Base-by-base conservation (phyloP, 35 echinoderm and acorn worm species). In the Ophioderma brevispina region DNA sequence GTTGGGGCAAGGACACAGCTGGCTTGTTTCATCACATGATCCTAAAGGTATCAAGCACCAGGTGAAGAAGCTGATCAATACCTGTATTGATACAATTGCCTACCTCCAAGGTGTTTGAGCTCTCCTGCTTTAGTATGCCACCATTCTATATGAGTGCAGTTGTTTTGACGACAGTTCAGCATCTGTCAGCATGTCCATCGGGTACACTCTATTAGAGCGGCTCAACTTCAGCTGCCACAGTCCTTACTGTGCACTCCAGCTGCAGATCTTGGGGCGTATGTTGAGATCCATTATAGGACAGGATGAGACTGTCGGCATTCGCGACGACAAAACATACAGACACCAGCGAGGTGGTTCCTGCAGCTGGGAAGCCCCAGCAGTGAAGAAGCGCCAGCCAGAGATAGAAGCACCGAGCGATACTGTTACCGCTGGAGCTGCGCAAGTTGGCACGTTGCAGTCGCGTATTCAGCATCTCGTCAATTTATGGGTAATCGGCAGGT, bases 121-220 rank as follows among this genome's bases (percentile, higher is more conserved):
- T 70, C 2, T 15, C 10, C 59, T 70, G 59, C 23, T 70, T 70
- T 70, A 25, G 17, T 70, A 8, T 70, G 59, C 23, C 59, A 70
- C 59, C 59, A 70, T 70, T n/a, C 59, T 70, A 25, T 70, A 70
- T 70, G 59, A 70, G n/a, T 70, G 59, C 59, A 70, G 59, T 25
- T 70, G 59, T 30, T 70, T 15, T 70, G 59, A 70, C 23, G 59
- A 70, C n/a, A n/a, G 59, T 3, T 70, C 23, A 25, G n/a, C 28
- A 70, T 70, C 59, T 70, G 59, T 30, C 59, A 70, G 28, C 59
- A 70, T 25, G n/a, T 70, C 28, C 59, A 70, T 70, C 5, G 59
- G n/a, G 59, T 70, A 15, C 59, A 70, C 28, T 70, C 59, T 4
- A 70, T 70, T 2, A 8, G 59, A 70, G 59, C n/a, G n/a, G 5